Percentiles rank a stretch among this genome's conserved stretches.
Evolutionary conservation across 2,888 invertebrate species (phyloP).

Genomic region (Watsonalla cultraria): DNA sequence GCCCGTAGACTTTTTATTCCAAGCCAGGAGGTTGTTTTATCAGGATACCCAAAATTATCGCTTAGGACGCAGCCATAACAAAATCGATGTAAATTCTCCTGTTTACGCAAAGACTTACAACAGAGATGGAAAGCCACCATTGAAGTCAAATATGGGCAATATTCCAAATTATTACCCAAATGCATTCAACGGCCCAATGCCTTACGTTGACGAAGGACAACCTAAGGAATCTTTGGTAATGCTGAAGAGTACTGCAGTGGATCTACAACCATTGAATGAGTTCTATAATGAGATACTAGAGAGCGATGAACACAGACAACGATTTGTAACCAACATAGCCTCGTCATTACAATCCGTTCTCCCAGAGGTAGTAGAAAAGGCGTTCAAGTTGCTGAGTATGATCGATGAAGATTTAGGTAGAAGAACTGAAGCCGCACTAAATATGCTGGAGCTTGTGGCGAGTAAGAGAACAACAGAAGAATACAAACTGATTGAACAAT

Average conservation of each 20-base stretch:
- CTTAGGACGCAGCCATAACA: slow-evolving; percentile 11
- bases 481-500: neutral
- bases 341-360: slow-evolving; percentile 6
- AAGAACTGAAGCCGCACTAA: slow-evolving; percentile 40
- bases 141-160: slow-evolving; percentile 57
- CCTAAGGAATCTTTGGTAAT: slow-evolving; percentile 32
- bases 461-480: neutral
- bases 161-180: slow-evolving; percentile 95
- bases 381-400: slow-evolving; percentile 85
- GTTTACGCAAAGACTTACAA: neutral
- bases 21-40: slow-evolving; percentile 2
- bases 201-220: slow-evolving; percentile 56
- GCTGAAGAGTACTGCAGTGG: slow-evolving; percentile 35
- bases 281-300: slow-evolving; percentile 80
- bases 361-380: slow-evolving; percentile 76
- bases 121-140: neutral
- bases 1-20: neutral
- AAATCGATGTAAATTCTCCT: neutral
- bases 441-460: neutral
- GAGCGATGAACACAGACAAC: slow-evolving; percentile 20
- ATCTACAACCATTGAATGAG: slow-evolving; percentile 79
- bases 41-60: slow-evolving; percentile 12
- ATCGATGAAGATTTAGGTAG: slow-evolving; percentile 86
- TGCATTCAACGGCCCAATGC: slow-evolving; percentile 88
- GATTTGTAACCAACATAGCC: slow-evolving; percentile 17